Base-by-base conservation (phyloP, 2,888 invertebrate genomes). In the Chymomyza caudatula region DNA sequence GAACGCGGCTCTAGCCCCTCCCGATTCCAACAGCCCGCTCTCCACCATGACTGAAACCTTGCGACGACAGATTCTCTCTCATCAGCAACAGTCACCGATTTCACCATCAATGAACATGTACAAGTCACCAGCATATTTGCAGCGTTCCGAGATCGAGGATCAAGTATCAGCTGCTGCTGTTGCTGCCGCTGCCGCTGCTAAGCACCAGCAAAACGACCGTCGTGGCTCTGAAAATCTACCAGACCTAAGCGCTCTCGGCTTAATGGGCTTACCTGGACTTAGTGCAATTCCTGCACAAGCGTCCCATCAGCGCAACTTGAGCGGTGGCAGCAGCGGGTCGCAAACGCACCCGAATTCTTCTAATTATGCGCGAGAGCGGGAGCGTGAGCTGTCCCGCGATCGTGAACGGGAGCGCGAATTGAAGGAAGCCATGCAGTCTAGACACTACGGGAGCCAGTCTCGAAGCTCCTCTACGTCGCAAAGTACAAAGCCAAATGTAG, bases 81-180 rank as follows among this genome's bases (percentile, higher is more conserved):
- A 89, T 53, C 88, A 88, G 65, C 89, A 82, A 17, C 89, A 89
- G 64, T 88, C 89, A 29, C 89, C 89, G 13, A 79, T 88, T 19
- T 73, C 83, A 4, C 89, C 88, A 61, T 82, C 89, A 2, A 86
- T 89, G 82, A 89, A 89, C 62, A 89, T 89, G 88, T 89, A 89
- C 76, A 89, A 89, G 76, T 88, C 89, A 0, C 89, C 89, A 29
- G 89, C 89, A 1, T 89, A 89, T 68, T 72, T 89, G 67, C 89
- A 89, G 49, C 84, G 89, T 20, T 89, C 89, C 13, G 89, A 89
- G 72, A 88, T 89, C 42, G 89, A 89, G 62, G 89, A 89, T 63
- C 89, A 89, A 57, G 86, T 88, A 17, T 86, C 89, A 8, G 89
- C 89, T 1, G 78, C 87, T 25, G 87, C 80, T 1, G 78, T 86